phyloP scores from a whole-genome alignment of 2,113 vertebrate species.

The Menidia beryllina region DNA sequence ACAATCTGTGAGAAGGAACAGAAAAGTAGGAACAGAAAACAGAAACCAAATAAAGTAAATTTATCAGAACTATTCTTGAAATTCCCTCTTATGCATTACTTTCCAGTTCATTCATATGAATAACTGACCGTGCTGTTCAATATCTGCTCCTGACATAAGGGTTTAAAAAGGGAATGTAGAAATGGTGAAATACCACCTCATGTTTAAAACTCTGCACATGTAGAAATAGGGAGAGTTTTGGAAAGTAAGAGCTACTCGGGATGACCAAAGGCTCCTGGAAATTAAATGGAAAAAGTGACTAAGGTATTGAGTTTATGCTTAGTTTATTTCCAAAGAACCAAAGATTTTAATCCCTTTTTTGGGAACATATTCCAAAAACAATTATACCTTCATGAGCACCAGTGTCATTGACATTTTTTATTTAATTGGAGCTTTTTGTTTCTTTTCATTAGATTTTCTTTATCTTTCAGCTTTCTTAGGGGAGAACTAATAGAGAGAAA shows the following conservation, averaged over 20 bases:
- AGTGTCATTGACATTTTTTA: slow-evolving; percentile 8
- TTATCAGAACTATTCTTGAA: too few relatives aligned
- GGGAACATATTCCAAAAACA: slow-evolving; percentile 17
- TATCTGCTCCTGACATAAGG: neutral
- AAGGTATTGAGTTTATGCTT: slow-evolving; percentile 9
- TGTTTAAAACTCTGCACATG: slow-evolving; percentile 11
- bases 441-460: slow-evolving; percentile 4
- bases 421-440: slow-evolving; percentile 16
- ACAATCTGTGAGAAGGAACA: too few relatives aligned
- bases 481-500: neutral
- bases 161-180: neutral
- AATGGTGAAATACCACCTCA: slow-evolving; percentile 6
- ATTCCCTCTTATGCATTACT: too few relatives aligned
- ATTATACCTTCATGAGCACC: slow-evolving; percentile 17
- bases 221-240: slow-evolving; percentile 12
- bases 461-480: neutral
- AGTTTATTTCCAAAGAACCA: slow-evolving; percentile 7
- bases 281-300: slow-evolving; percentile 58
- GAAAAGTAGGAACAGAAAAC: too few relatives aligned
- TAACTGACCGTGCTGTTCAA: neutral
- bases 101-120: too few relatives aligned
- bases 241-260: slow-evolving; percentile 49
- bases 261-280: slow-evolving; percentile 36
- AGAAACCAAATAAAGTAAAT: too few relatives aligned
- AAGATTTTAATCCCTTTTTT: slow-evolving; percentile 41